These are phyloP conservation scores for Cataglyphis albicans DNA, from an alignment of 2,888 invertebrate species.

Conservation along the genomic window DNA sequence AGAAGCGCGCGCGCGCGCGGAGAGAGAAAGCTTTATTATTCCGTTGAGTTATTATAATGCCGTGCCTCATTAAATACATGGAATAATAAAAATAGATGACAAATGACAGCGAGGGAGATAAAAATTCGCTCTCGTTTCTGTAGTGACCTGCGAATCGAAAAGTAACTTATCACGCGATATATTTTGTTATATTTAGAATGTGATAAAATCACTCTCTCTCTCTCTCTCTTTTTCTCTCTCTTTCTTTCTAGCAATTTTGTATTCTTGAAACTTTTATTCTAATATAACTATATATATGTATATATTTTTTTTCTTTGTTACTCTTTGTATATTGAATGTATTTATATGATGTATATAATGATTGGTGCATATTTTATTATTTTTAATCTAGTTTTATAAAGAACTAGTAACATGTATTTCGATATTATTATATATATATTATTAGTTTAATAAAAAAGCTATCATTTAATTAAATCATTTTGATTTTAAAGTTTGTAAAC, in stretches of 20 bases:
- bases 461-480: background rate
- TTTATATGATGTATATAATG: too few relatives aligned
- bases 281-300: background rate
- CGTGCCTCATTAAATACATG: slow-evolving; percentile 19
- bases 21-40: slow-evolving; percentile 61
- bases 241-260: background rate
- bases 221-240: too few relatives aligned
- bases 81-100: slow-evolving; percentile 34
- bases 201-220: background rate
- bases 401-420: background rate
- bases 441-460: background rate
- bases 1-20: slow-evolving; percentile 42
- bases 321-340: background rate
- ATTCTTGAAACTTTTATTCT: background rate
- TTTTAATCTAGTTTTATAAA: background rate
- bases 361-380: too few relatives aligned
- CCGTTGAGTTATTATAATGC: slow-evolving; percentile 50
- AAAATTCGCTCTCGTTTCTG: slow-evolving; percentile 11
- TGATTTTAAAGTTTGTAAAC: background rate
- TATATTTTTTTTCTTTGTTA: background rate
- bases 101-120: background rate
- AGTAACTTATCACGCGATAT: background rate
- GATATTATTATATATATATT: background rate
- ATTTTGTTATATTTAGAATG: slow-evolving; percentile 13
- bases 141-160: background rate